Base-by-base conservation (phyloP, 2,797 vertebrate genomes). In the Sandelia bainsii region DNA sequence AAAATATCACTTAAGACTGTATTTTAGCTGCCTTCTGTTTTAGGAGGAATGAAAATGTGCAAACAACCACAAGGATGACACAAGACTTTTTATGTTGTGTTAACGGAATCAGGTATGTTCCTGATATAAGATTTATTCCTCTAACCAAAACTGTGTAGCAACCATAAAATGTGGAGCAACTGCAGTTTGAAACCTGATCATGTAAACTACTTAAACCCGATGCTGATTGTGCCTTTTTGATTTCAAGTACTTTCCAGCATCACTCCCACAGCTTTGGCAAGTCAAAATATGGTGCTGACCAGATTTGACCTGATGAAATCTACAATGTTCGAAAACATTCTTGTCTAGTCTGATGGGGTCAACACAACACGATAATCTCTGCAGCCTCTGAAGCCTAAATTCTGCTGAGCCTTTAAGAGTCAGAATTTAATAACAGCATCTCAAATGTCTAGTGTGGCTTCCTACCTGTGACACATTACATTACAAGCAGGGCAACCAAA, bases 241-340 rank as follows among this genome's bases (percentile, higher is more conserved):
- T 56, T 51, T 67, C 0, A 50, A 52, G 20, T 59, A 29, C 37
- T 23, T 70, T 45, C 66, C 62, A 72, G 51, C 39, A 32, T 71
- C 75, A 48, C 67, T 80, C 48, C 44, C 5, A 40, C 48, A 8
- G 39, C 66, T 73, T 23, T 25, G 48, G 29, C 12, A 1, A 72
- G 32, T 53, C 25, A 5, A 54, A 39, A 58, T 8, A 61, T 19
- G 5, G 60, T 60, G 67, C 61, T 1, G 17, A 54, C 52, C 54
- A 69, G n/a, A n/a, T n/a, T n/a, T n/a, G n/a, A n/a, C n/a, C 50
- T 0, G 68, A 60, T 60, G 54, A 83, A 79, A 70, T 79, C 69
- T 57, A 52, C 62, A 60, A 51, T 22, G 51, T 76, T 61, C 82
- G 48, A 64, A 80, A 72, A 77, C 67, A 82, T 50, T 68, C 48